Base-by-base conservation (phyloP, 2,113 vertebrate genomes). In the Oncorhynchus keta region DNA sequence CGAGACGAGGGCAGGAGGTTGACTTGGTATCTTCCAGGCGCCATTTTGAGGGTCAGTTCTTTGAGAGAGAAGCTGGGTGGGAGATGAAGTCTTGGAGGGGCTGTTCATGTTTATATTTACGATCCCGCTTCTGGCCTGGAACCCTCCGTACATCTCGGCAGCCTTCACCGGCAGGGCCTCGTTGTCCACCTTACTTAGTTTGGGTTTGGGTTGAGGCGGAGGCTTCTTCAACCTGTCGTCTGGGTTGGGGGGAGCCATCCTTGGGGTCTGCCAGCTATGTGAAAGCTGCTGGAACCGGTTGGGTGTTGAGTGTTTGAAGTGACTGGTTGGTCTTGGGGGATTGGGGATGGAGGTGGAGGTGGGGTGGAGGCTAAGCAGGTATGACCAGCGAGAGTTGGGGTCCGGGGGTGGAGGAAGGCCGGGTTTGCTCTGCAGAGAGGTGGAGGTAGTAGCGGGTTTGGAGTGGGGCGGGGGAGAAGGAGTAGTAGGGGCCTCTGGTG, bases 121-220 rank as follows among this genome's bases (percentile, higher is more conserved):
- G 51, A 18, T 55, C 51, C 16, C 24, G 32, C 14, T 79, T 70
- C 83, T 87, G 7, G 49, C 3, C 6, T 76, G 86, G 78, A 97
- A 99, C 1, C 94, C 95, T 70, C 89, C 85, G 7, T 96, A 98
- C 90, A 94, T 95, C 70, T 91, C 94, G 16, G 97, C 95, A 0
- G 95, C 90, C 83, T 96, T 97, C n/a, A 82, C 70, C 0, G 95
- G 90, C 6, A 94, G 85, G 32, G 77, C 73, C 2, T 91, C 80
- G 1, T 85, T 88, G 26, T 76, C 74, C 2, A 87, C 85, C 5
- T 35, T 81, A 32, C 13, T 49, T 11, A 89, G 77, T 51, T 74
- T 75, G 2, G 57, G 75, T 79, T 71, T 93, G 6, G n/a, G 78
- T 5, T 55, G 9, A 3, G 2, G 32, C 2, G 20, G 35, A 39